Percentiles rank a stretch among this genome's conserved stretches.
Conservation (phyloP, 2,113 vertebrate genomes). For the Amphilophus citrinellus region DNA sequence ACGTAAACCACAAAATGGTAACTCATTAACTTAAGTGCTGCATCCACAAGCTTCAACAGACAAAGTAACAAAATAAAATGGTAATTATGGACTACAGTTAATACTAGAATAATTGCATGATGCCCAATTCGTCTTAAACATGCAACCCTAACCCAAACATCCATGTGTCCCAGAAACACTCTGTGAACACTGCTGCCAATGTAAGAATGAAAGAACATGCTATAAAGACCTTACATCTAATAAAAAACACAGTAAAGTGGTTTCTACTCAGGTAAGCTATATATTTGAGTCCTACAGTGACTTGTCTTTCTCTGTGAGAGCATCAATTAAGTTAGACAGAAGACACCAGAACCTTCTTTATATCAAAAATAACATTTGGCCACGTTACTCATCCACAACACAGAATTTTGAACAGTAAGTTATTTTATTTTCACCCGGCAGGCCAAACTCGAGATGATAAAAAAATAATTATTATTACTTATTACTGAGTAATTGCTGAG, state of each 20-base stretch:
- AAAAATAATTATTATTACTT: background rate
- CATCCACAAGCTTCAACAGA: slow-evolving; percentile 17
- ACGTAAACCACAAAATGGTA: slow-evolving; percentile 31
- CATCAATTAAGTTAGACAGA: too few relatives aligned
- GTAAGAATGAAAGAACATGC: background rate
- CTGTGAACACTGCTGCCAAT: background rate
- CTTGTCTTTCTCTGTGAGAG: background rate
- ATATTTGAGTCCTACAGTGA: background rate
- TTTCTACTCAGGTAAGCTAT: background rate
- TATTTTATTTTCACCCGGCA: background rate
- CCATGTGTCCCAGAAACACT: slow-evolving; percentile 3
- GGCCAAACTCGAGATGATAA: background rate
- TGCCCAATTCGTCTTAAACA: background rate
- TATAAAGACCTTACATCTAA: background rate
- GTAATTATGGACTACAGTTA: background rate
- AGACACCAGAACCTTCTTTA: too few relatives aligned
- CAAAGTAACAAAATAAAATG: background rate
- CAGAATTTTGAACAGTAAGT: too few relatives aligned
- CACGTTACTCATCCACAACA: background rate
- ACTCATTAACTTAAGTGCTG: slow-evolving; percentile 31
- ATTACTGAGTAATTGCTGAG: background rate
- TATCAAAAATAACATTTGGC: too few relatives aligned
- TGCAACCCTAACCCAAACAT: background rate
- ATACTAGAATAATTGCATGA: background rate
- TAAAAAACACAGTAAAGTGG: background rate